phyloP scores from a whole-genome alignment of 2,888 invertebrate genomes.

The Zele albiditarsus region DNA sequence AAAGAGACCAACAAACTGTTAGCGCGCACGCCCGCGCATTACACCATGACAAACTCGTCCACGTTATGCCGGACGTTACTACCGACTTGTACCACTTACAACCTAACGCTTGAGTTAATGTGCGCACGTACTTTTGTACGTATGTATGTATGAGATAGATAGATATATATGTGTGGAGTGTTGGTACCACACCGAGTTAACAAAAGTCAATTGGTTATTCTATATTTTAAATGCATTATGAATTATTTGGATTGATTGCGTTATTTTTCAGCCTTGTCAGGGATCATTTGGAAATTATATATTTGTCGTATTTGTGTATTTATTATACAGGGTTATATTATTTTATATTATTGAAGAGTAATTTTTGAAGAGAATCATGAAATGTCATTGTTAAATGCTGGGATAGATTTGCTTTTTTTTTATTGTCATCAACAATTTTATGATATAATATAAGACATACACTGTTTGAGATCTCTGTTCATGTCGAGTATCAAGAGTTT shows the following conservation, averaged over 20 bases:
- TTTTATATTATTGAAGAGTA: too few relatives aligned
- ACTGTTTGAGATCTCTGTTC: too few relatives aligned
- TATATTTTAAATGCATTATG: neutral
- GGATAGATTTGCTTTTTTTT: too few relatives aligned
- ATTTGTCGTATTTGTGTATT: too few relatives aligned
- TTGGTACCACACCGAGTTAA: neutral
- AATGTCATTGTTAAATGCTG: too few relatives aligned
- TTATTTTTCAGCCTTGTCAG: too few relatives aligned
- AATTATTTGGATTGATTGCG: neutral
- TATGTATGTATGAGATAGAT: neutral
- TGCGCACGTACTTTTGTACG: constrained; percentile 5
- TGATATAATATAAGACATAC: too few relatives aligned
- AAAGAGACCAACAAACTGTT: neutral
- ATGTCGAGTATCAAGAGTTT: too few relatives aligned
- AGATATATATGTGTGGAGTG: neutral
- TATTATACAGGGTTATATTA: too few relatives aligned
- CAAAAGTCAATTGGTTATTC: neutral
- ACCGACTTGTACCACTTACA: constrained; percentile 35
- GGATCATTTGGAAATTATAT: too few relatives aligned
- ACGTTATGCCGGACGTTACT: constrained; percentile 33
- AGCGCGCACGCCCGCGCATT: constrained; percentile 22
- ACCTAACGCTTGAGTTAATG: constrained; percentile 29
- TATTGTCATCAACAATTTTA: too few relatives aligned
- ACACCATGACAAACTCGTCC: constrained; percentile 20
- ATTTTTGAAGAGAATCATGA: too few relatives aligned